Evolutionary conservation across 2,113 vertebrate species (phyloP).

Genomic region (Bucco capensis): DNA sequence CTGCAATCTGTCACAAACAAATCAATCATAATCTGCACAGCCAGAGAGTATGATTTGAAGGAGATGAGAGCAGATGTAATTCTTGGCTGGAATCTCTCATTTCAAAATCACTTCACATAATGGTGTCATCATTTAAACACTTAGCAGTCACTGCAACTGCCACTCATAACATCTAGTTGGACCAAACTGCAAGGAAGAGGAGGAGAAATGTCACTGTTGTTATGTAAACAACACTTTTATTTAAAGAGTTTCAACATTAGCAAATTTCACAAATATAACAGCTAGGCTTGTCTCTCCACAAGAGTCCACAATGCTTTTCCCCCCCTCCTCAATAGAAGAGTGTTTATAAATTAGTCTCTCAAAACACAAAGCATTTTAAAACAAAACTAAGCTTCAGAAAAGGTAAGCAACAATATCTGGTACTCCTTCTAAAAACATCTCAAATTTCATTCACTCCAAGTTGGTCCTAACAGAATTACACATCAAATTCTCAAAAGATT

Average conservation of each 20-base stretch:
- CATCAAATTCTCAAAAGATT: neutral
- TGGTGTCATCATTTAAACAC: slow-evolving; percentile 98
- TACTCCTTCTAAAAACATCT: neutral
- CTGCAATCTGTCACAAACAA: slow-evolving; percentile 94
- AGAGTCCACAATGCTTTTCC: neutral
- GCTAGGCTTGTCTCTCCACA: neutral
- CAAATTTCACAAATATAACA: slow-evolving; percentile 48
- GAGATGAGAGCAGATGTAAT: slow-evolving; percentile 82
- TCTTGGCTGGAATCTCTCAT: slow-evolving; percentile 93
- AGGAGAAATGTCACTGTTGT: slow-evolving; percentile 62
- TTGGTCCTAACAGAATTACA: neutral
- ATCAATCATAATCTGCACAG: slow-evolving; percentile 94
- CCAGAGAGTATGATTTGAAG: slow-evolving; percentile 80
- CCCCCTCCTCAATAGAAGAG: neutral
- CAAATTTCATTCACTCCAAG: neutral
- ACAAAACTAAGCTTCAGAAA: neutral
- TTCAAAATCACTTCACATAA: slow-evolving; percentile 94
- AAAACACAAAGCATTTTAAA: slow-evolving; percentile 1
- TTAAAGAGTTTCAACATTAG: slow-evolving; percentile 57
- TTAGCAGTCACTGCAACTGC: slow-evolving; percentile 83
- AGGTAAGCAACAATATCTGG: neutral
- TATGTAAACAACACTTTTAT: slow-evolving; percentile 72
- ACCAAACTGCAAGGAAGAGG: slow-evolving; percentile 72
- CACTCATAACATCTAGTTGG: slow-evolving; percentile 73
- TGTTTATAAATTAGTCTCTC: neutral